These are phyloP conservation scores for Apogon talboti DNA, from an alignment of 2,797 vertebrate species.

Conservation along the genomic window DNA sequence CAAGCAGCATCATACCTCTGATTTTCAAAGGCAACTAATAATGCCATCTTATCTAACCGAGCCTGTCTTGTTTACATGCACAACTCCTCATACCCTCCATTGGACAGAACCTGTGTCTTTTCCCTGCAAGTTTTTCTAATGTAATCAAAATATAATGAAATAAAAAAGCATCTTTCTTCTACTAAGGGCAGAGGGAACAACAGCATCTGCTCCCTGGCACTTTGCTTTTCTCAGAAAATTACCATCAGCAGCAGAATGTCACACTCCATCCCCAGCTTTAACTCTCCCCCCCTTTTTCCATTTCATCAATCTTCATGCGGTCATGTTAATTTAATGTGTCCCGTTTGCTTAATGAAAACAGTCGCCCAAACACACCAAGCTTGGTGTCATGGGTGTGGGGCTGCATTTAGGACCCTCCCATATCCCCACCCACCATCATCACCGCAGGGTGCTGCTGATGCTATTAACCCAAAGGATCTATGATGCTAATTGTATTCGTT, in stretches of 20 bases:
- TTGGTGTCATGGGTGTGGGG: constrained; percentile 23
- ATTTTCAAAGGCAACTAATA: neutral
- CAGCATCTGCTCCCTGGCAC: constrained; percentile 50
- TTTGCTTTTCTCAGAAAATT: constrained; percentile 12
- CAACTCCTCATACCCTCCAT: neutral
- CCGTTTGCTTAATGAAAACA: constrained; percentile 57
- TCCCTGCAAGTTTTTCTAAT: constrained; percentile 8
- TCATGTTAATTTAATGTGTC: constrained; percentile 55
- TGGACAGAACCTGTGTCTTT: constrained; percentile 26
- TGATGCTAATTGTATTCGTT: constrained; percentile 53
- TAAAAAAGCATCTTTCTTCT: constrained; percentile 39
- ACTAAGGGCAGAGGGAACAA: constrained; percentile 23
- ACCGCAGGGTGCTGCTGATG: constrained; percentile 39
- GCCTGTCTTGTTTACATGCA: neutral
- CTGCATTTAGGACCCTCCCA: constrained; percentile 17
- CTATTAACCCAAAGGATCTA: constrained; percentile 52
- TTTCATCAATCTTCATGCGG: constrained; percentile 66
- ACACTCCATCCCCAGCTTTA: constrained; percentile 5
- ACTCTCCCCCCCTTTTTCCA: constrained; percentile 40
- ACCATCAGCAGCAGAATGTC: constrained; percentile 22
- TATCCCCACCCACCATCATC: constrained; percentile 20
- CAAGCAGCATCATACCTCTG: constrained; percentile 23
- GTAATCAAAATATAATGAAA: constrained; percentile 14
- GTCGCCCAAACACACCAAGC: constrained; percentile 49
- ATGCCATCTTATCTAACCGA: neutral